Evolutionary conservation across 2,888 invertebrate genomes (phyloP).

Genomic region (Lacanobia wlatinum): DNA sequence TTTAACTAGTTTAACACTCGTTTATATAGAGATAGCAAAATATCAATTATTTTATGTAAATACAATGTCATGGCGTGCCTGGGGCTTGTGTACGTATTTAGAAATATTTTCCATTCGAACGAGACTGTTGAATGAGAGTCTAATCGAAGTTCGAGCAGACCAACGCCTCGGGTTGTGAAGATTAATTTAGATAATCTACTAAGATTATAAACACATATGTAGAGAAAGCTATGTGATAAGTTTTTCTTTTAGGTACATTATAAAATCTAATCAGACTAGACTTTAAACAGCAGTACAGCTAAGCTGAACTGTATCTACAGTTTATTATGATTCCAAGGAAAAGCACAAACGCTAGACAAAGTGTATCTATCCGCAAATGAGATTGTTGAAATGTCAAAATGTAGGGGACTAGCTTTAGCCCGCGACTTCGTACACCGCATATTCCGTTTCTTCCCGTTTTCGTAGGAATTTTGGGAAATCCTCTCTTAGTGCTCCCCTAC

Average conservation of each 20-base stretch:
- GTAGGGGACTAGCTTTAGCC: no score
- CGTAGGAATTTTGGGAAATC: no score
- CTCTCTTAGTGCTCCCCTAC: no score
- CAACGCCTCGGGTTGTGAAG: conserved; percentile 24
- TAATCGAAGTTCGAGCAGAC: conserved; percentile 28
- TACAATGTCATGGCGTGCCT: conserved; percentile 52
- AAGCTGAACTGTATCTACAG: background rate
- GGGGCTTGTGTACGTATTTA: conserved; percentile 40
- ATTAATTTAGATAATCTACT: conserved; percentile 58
- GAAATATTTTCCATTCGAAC: conserved; percentile 48
- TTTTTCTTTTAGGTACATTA: background rate
- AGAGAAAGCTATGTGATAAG: background rate
- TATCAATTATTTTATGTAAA: conserved; percentile 65
- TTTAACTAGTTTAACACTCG: conserved; percentile 52
- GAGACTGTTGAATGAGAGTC: conserved; percentile 22
- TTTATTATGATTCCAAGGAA: conserved; percentile 1
- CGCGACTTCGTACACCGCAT: no score
- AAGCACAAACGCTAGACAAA: no score
- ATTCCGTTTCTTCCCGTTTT: no score
- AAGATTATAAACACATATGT: conserved; percentile 28
- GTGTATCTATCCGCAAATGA: no score
- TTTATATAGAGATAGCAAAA: conserved; percentile 54
- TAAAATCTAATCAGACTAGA: background rate
- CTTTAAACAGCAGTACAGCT: background rate
- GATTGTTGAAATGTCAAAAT: no score